Conservation (phyloP, 2,113 vertebrate species). For the Rhabdornis inornatus region DNA sequence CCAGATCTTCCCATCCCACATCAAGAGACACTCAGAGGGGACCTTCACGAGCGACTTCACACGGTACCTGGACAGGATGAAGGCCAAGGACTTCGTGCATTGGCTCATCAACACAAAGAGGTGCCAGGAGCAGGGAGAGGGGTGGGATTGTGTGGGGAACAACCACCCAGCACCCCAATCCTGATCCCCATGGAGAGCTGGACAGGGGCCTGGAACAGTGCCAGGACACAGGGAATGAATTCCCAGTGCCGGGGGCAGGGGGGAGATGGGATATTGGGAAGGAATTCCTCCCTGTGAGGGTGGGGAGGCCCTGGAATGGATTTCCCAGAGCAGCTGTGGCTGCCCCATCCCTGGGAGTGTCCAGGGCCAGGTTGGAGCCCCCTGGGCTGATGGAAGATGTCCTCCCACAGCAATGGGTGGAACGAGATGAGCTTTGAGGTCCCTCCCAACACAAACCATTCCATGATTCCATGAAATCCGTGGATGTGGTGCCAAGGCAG, state of each 20-base stretch:
- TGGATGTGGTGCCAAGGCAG: not conserved
- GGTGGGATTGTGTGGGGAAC: not conserved
- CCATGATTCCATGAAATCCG: accelerated
- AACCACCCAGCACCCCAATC: not conserved
- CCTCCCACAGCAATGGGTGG: no score
- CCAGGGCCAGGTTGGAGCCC: not conserved
- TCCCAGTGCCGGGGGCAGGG: not conserved
- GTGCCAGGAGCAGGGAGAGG: not conserved
- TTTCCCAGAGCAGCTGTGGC: not conserved
- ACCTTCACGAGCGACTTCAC: conserved; percentile 81
- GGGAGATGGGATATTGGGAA: not conserved
- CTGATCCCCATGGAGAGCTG: not conserved
- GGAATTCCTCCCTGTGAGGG: not conserved
- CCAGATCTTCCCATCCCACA: not conserved
- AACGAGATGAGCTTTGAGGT: not conserved
- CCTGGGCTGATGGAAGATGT: not conserved
- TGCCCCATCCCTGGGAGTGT: not conserved
- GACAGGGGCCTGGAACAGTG: no score
- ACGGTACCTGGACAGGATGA: conserved; percentile 75
- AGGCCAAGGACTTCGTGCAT: conserved; percentile 82
- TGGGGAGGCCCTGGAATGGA: not conserved
- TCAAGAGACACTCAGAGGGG: conserved; percentile 80
- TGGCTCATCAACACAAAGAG: conserved; percentile 77
- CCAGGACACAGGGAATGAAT: not conserved
- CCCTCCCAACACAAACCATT: not conserved